phyloP scores from a whole-genome alignment of 2,113 vertebrate species.

The Aythya baeri region DNA sequence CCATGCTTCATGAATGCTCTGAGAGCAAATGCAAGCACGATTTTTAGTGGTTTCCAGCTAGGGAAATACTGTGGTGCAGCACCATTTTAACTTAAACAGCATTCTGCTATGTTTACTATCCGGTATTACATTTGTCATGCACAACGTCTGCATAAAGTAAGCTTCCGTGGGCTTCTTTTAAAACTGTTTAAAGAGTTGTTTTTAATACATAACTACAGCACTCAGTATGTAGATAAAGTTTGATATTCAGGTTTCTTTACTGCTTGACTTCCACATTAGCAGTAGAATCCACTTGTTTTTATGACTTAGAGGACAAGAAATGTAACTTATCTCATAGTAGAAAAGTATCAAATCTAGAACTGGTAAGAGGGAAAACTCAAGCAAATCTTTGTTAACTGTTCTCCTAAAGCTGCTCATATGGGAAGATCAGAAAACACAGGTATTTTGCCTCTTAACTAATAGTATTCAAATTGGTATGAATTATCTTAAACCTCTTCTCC shows the following conservation, averaged over 20 bases:
- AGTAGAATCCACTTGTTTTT: constrained; percentile 30
- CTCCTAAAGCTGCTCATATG: neutral
- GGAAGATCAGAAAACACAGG: neutral
- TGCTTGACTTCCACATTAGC: constrained; percentile 20
- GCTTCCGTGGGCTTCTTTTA: constrained; percentile 24
- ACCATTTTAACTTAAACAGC: constrained; percentile 42
- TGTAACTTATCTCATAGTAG: neutral
- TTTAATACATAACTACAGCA: constrained; percentile 22
- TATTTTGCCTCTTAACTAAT: neutral
- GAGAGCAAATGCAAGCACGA: neutral
- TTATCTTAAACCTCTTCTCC: neutral
- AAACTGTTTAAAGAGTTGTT: neutral
- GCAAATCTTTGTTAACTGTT: neutral
- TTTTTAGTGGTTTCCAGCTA: neutral
- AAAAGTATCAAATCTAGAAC: neutral
- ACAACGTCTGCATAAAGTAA: constrained; percentile 32
- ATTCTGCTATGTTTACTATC: constrained; percentile 42
- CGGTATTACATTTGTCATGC: constrained; percentile 43
- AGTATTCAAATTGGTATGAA: neutral
- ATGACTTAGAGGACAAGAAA: neutral
- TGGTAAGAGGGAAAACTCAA: constrained; percentile 9
- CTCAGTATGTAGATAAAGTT: constrained; percentile 50
- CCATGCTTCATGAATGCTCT: neutral
- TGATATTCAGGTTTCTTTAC: constrained; percentile 60
- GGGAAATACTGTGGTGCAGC: constrained; percentile 41